Conservation (phyloP, 2,113 vertebrate species). For the Tachycineta bicolor region DNA sequence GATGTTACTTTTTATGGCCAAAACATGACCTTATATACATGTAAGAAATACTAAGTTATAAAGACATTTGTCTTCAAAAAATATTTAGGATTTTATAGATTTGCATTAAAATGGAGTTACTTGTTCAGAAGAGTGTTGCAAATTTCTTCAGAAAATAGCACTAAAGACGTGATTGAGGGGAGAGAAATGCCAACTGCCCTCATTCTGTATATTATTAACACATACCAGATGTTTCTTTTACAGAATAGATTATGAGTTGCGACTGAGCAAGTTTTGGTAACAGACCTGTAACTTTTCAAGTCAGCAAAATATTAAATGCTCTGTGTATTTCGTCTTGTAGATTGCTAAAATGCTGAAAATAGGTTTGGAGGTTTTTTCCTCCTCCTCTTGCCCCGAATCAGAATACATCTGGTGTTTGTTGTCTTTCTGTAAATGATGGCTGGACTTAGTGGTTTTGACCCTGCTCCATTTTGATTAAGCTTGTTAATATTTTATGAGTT, state of each 20-base stretch:
- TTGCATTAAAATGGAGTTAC: background rate
- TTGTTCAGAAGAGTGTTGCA: background rate
- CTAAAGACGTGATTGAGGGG: background rate
- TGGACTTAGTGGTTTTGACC: constrained; percentile 36
- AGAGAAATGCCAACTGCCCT: background rate
- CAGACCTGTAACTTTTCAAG: background rate
- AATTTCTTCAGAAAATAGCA: background rate
- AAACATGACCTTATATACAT: background rate
- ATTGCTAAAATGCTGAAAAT: background rate
- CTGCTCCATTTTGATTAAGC: constrained; percentile 54
- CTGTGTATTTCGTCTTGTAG: background rate
- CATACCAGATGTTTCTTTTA: background rate
- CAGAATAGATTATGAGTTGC: background rate
- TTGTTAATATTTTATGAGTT: constrained; percentile 61
- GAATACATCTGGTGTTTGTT: constrained; percentile 46
- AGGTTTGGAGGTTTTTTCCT: background rate
- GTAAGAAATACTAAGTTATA: background rate
- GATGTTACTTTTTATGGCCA: background rate
- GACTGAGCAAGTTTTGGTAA: background rate
- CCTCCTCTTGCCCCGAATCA: background rate
- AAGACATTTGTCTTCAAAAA: background rate
- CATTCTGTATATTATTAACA: background rate
- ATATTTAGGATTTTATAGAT: background rate
- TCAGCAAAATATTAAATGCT: background rate
- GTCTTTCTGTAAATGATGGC: background rate